These are phyloP conservation scores for Marcusenius ussheri DNA, from an alignment of 2,113 vertebrate genomes.

Conservation along the genomic window DNA sequence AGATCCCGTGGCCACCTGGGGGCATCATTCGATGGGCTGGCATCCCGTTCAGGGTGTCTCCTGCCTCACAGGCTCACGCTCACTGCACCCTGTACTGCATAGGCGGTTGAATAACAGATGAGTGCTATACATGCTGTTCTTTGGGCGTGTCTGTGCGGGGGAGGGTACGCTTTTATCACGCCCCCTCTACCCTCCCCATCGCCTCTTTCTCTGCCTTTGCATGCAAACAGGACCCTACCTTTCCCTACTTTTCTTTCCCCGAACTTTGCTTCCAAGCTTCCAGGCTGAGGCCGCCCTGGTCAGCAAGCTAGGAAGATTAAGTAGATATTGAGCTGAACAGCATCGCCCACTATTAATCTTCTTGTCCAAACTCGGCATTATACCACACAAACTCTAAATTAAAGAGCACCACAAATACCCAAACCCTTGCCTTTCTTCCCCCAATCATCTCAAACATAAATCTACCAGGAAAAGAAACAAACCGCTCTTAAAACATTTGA, in stretches of 20 bases:
- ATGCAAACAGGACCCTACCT: background rate
- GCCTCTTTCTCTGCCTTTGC: background rate
- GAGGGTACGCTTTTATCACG: background rate
- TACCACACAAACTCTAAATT: background rate
- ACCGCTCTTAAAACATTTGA: background rate
- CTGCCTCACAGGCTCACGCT: background rate
- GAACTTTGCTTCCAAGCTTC: background rate
- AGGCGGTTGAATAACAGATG: background rate
- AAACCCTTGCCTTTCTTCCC: background rate
- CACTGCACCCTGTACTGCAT: background rate
- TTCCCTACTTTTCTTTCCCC: background rate
- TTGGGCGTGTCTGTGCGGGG: background rate
- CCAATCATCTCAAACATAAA: background rate
- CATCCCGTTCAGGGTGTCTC: background rate
- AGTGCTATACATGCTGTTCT: background rate
- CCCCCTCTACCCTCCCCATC: background rate
- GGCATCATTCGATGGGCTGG: background rate
- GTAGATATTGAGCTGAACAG: constrained; percentile 4
- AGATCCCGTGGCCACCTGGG: background rate
- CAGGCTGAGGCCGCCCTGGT: background rate
- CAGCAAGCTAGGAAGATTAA: background rate
- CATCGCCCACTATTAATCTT: constrained; percentile 8
- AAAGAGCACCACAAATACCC: background rate
- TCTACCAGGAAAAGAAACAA: background rate
- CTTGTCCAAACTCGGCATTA: constrained; percentile 1